Evolutionary conservation across 1,140 invertebrate species (phyloP), one percentile per base, ranked within the genome.

Genomic region (Protaetia brevitarsis): DNA sequence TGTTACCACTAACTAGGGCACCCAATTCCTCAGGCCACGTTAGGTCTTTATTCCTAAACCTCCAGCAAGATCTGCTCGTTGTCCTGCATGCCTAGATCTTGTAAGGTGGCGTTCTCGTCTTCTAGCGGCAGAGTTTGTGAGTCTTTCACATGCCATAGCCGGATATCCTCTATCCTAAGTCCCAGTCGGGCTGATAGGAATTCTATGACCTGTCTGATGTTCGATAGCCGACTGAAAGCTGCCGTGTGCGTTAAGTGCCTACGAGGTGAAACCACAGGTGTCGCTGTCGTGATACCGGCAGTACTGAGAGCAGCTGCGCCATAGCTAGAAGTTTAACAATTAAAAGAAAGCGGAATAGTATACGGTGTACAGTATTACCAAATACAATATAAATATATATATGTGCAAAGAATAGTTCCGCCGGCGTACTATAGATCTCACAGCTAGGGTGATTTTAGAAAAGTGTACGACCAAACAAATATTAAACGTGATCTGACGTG

Each of bases 11-110:
- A 29, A 83, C 83, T n/a, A n/a, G 75, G 27, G 88, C 87, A 1
- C 88, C 88, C 72, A 95, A 87, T 80, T 95, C 93, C 80, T 95
- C 93, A 0, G 93, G n/a, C n/a, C n/a, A 95, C 1, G 93, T 95
- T 66, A 93, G 82, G n/a, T 95, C 92, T 73, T 91, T 89, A 78
- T 94, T 94, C 36, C 92, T 76, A 26, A n/a, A 86, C 86, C 83
- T 95, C 92, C 45, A 94, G 85, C n/a, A n/a, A n/a, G n/a, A n/a
- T 79, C 71, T 90, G 85, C 71, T 90, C 86, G 26, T 88, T 85
- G 74, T 93, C 91, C 57, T 83, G 80, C 29, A n/a, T n/a, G 0
- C 83, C 79, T 41, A 90, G 78, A 45, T 90, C 86, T 71, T 90
- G 87, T 65, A 95, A 80, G 31, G 88, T 88, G 63, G 83, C 80